phyloP scores from a whole-genome alignment of 2,113 vertebrate genomes.

The Ivindomyrus marchei region DNA sequence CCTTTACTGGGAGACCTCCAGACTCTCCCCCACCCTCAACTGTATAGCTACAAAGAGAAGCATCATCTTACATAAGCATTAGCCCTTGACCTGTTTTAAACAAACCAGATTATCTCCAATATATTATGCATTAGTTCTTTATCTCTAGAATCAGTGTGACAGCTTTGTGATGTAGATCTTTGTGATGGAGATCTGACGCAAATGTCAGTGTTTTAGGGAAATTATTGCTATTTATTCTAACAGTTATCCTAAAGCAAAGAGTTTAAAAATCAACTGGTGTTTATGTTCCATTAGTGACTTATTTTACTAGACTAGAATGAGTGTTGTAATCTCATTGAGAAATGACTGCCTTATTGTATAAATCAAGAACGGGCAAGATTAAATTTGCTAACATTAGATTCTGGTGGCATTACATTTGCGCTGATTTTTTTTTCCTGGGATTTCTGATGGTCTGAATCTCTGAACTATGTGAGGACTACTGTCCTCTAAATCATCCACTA shows the following conservation, averaged over 20 bases:
- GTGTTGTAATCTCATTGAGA: background rate
- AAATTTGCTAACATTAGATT: background rate
- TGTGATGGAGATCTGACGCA: background rate
- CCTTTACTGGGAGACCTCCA: slow-evolving; percentile 47
- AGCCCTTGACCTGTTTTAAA: background rate
- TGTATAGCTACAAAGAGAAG: slow-evolving; percentile 49
- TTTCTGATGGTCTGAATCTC: background rate
- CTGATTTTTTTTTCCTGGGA: background rate
- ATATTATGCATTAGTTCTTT: background rate
- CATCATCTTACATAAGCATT: background rate
- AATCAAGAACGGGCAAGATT: background rate
- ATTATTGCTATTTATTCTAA: background rate
- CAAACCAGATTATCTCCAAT: background rate
- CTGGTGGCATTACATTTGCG: background rate
- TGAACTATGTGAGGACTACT: background rate
- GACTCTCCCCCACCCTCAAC: slow-evolving; percentile 53
- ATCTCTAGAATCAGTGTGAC: background rate
- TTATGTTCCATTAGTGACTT: background rate
- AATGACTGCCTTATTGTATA: background rate
- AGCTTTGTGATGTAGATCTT: background rate
- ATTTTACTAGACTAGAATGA: background rate
- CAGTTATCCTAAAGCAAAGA: background rate
- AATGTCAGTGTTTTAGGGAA: background rate
- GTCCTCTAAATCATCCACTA: background rate
- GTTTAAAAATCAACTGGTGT: background rate